Evolutionary conservation across 2,888 invertebrate genomes (phyloP), one percentile per base, ranked within the genome.

Genomic region (Netelia fuscicornis): DNA sequence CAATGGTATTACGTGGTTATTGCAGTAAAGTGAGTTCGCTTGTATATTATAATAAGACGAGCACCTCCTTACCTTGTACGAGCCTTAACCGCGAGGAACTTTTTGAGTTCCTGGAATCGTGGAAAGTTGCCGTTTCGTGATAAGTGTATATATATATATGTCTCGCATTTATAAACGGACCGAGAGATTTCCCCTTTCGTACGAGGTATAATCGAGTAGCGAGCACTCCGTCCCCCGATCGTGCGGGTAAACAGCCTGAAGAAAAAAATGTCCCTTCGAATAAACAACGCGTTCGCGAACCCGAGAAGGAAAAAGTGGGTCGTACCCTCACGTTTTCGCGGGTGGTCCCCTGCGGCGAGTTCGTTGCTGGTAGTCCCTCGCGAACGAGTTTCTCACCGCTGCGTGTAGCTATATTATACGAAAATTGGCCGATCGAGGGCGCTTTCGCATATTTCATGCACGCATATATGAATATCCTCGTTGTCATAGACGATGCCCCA

Each of bases 71-170:
- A 8, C 83, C 84, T 84, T 81, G 68, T 87, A 85, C 42, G 48
- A 68, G 72, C 72, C 68, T 68, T 84, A 48, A 64, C 56, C 25
- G 30, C 65, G 44, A 56, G 25, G 70, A 60, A 30, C 20, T 20
- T 23, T 54, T 75, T 67, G 79, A 82, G 78, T 90, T 90, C 88
- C 81, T 56, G 87, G 90, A 90, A 90, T 85, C 70, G 85, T 90
- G 88, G 90, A 90, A 90, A 90, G 89, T 90, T 72, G 84, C 62
- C 60, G 60, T 81, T 77, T 48, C 72, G 52, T 17, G 23, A 30
- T 54, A 37, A 68, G 25, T 25, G 3, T 76, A 3, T 70, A 23
- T 48, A 48, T 48, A 30, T 54, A 25, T 58, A 52, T 20, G 65
- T 60, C 30, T 17, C 30, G 68, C 58, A 68, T 72, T 54, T 37